Conservation (phyloP, 1,140 invertebrate species). For the Pseudoatta argentina region DNA sequence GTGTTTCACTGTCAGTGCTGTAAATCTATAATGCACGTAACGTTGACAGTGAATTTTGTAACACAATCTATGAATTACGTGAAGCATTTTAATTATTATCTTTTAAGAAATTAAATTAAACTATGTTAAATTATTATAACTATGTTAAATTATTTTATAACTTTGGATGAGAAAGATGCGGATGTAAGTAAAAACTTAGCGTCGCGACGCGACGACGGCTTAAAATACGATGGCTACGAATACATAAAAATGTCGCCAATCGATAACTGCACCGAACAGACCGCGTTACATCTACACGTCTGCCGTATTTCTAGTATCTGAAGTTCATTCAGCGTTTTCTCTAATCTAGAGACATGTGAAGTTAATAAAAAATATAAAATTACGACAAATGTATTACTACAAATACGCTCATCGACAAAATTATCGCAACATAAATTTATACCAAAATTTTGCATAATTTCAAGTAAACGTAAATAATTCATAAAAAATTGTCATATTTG, state of each 20-base stretch:
- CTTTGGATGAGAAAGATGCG: neutral
- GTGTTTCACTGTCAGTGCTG: too few relatives aligned
- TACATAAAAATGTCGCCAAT: constrained; percentile 48
- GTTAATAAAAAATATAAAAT: neutral
- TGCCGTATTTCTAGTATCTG: constrained; percentile 10
- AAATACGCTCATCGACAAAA: neutral
- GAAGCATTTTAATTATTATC: neutral
- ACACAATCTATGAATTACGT: neutral
- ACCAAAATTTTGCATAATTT: too few relatives aligned
- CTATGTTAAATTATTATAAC: neutral
- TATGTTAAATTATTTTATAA: constrained; percentile 1
- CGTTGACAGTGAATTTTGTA: too few relatives aligned
- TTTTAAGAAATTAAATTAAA: neutral
- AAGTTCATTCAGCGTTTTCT: constrained; percentile 1
- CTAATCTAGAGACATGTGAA: neutral
- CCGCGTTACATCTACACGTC: neutral
- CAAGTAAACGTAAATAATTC: too few relatives aligned
- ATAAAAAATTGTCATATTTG: too few relatives aligned
- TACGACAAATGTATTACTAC: neutral
- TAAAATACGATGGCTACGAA: constrained; percentile 36
- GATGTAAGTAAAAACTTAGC: constrained; percentile 7
- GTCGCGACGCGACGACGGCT: constrained; percentile 16
- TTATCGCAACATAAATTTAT: too few relatives aligned
- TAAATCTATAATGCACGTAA: too few relatives aligned
- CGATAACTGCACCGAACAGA: constrained; percentile 29